Percentiles rank a stretch among this genome's conserved stretches.
Evolutionary conservation across 2,113 vertebrate species (phyloP).

Genomic region (Aegotheles bennettii): DNA sequence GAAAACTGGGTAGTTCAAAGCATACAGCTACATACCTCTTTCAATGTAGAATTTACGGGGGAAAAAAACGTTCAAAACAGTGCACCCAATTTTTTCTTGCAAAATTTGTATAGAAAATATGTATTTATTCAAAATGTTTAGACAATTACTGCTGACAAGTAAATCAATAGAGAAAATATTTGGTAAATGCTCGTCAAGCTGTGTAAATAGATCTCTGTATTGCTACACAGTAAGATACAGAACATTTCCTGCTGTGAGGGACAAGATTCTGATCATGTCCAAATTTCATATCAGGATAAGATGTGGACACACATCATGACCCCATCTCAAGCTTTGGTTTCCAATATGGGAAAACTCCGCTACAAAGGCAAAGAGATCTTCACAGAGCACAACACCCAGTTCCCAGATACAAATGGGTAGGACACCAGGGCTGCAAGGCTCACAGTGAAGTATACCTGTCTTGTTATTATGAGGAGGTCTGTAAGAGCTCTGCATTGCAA

Average conservation of each 20-base stretch:
- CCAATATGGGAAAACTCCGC: neutral
- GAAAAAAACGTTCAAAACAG: neutral
- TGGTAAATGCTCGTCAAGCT: neutral
- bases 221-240: neutral
- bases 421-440: neutral
- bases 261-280: neutral
- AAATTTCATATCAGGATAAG: neutral
- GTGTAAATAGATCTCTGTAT: neutral
- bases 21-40: neutral
- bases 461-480: neutral
- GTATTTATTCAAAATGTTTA: neutral
- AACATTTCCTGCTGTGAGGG: neutral
- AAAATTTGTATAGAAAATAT: neutral
- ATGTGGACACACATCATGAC: neutral
- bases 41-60: neutral
- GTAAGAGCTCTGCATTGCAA: neutral
- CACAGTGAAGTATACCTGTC: neutral
- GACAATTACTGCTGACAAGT: neutral
- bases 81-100: fast-evolving
- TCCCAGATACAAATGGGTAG: neutral
- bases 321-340: neutral
- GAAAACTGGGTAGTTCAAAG: neutral
- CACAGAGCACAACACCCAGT: neutral
- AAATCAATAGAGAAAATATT: neutral
- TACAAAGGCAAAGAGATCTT: neutral